Percentiles rank a stretch among this genome's conserved stretches.
These are phyloP conservation scores for Aethes cnicana DNA, from an alignment of 2,888 invertebrate species.

Conservation along the genomic window DNA sequence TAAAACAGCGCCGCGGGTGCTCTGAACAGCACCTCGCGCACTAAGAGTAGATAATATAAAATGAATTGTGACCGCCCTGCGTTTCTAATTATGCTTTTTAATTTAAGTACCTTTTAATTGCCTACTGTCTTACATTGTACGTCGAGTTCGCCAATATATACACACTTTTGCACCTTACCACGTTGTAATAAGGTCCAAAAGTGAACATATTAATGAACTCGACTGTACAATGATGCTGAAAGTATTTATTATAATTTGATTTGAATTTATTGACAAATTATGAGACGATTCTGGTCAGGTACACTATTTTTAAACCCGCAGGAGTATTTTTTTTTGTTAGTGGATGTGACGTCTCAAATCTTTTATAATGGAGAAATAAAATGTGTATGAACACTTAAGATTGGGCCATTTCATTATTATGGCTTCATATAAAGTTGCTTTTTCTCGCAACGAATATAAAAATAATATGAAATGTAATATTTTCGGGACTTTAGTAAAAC, in stretches of 20 bases:
- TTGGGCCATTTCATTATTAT: constrained; percentile 10
- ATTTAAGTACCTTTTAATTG: constrained; percentile 30
- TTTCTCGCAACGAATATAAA: constrained; percentile 1
- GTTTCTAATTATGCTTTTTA: constrained; percentile 24
- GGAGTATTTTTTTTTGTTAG: too few species aligned
- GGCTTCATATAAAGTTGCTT: constrained; percentile 13
- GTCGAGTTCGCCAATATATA: not conserved
- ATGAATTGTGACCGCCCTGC: constrained; percentile 27
- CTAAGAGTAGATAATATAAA: constrained; percentile 29
- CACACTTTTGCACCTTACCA: too few species aligned
- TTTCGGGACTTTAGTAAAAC: constrained; percentile 13
- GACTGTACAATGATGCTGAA: too few species aligned
- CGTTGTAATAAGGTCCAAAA: not conserved
- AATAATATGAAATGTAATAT: constrained; percentile 23
- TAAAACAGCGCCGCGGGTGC: constrained; percentile 16
- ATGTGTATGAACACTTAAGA: not conserved
- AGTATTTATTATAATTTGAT: too few species aligned
- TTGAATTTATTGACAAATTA: too few species aligned
- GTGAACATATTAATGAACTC: too few species aligned
- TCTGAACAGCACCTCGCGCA: constrained; percentile 19
- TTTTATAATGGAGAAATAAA: not conserved
- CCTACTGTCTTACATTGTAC: constrained; percentile 4
- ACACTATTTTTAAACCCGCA: too few species aligned
- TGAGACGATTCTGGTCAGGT: too few species aligned
- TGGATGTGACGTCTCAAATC: too few species aligned